Base-by-base conservation (phyloP, 1,140 invertebrate species). In the Ceratoteleas bidentatus region DNA sequence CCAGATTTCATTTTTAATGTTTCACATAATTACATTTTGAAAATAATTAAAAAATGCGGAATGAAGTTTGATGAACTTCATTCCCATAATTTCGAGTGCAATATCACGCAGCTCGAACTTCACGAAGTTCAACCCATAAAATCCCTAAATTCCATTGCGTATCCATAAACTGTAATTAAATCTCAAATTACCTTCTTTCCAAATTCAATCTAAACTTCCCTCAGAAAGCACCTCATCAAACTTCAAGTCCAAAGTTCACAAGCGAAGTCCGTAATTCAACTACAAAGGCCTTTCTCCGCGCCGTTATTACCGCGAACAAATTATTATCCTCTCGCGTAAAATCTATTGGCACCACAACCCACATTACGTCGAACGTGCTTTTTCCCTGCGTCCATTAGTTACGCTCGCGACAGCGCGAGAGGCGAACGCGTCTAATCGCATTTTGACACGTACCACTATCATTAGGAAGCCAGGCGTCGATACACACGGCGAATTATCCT, bases 381-480 rank as follows among this genome's bases (percentile, higher is more conserved):
- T 75, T 65, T 66, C 61, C 34, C 32, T 60, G 13, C 36, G 54
- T 75, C 62, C 72, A 75, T 75, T 66, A 75, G 72, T 75, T 75
- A 66, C 45, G 34, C 36, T 58, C 62, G 61, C 70, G 72, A 75
- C 72, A 65, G 61, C 56, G 15, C 61, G 61, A 74, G 70, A 57
- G 61, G 53, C 62, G 62, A 69, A 69, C 60, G 52, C 45, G 62
- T 66, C 69, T 74, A 80, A 80, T 80, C 64, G 77, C 64, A 81
- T 81, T 81, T 81, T 81, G 57, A 75, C 78, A 74, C 77, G 69
- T 80, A 74, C 49, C 69, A 50, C 69, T 66, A 66, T 73, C 54
- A 65, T 79, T 79, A 66, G 68, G 62, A 58, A 73, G 75, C 62
- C 70, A 57, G 61, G 57, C 68, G 62, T 52, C 68, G 53, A 72